Percentiles rank a stretch among this genome's conserved stretches.
Evolutionary conservation across 2,113 vertebrate genomes (phyloP).

Genomic region (Galbula dea): DNA sequence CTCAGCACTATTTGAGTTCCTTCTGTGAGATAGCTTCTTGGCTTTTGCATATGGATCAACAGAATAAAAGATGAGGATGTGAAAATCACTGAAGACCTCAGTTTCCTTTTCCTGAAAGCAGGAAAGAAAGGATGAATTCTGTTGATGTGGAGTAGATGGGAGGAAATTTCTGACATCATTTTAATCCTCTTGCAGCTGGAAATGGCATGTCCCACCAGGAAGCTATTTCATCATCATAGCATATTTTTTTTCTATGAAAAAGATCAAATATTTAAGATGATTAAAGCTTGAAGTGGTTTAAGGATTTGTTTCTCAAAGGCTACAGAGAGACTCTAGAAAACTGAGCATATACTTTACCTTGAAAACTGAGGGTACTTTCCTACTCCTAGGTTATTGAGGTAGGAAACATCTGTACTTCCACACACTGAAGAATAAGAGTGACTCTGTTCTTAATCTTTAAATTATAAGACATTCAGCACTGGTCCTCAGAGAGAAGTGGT

Average conservation of each 20-base stretch:
- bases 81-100: not conserved
- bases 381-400: not conserved
- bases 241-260: not conserved
- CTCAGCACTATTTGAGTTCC: not conserved
- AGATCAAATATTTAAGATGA: not conserved
- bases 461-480: not conserved
- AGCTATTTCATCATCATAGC: not conserved
- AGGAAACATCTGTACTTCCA: not conserved
- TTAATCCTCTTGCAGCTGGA: not conserved
- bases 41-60: not conserved
- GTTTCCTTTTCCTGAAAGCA: not conserved
- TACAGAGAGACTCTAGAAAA: not conserved
- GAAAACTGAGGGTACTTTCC: not conserved
- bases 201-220: not conserved
- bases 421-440: not conserved
- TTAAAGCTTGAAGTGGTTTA: not conserved
- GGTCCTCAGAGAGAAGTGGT: not conserved
- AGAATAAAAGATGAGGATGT: not conserved
- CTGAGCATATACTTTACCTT: not conserved
- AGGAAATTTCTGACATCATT: not conserved
- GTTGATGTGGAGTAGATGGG: not conserved
- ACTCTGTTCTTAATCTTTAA: not conserved
- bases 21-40: not conserved
- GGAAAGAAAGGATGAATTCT: not conserved
- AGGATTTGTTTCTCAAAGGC: not conserved